A percentile compares a stretch with the other conserved stretches of the same genome.
Evolutionary conservation across 2,888 invertebrate genomes (phyloP).

Genomic region (Morpho helenor): DNA sequence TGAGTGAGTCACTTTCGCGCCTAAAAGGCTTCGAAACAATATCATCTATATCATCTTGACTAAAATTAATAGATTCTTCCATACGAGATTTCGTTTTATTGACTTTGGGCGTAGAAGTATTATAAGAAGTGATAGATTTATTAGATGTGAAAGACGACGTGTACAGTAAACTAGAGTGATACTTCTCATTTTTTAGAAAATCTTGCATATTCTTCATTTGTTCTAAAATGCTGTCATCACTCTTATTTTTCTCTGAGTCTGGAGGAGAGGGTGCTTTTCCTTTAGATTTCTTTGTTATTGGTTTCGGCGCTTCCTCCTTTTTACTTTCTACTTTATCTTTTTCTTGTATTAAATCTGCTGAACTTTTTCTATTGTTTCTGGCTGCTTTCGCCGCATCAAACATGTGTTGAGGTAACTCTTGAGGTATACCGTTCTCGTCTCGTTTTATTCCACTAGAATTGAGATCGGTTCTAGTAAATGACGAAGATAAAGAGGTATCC

Average conservation of each 20-base stretch:
- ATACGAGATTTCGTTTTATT: conserved; percentile 55
- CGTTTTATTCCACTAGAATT: conserved; percentile 80
- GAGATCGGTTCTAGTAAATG: conserved; percentile 66
- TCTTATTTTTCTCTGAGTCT: conserved; percentile 69
- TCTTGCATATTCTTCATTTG: conserved; percentile 61
- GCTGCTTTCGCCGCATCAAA: conserved; percentile 86
- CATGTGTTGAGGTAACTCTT: conserved; percentile 85
- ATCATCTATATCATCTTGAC: conserved; percentile 75
- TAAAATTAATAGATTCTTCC: conserved; percentile 68
- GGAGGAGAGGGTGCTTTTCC: conserved; percentile 88
- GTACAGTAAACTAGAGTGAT: conserved; percentile 59
- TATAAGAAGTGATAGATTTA: conserved; percentile 42
- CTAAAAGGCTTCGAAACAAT: conserved; percentile 72
- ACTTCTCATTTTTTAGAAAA: conserved; percentile 64
- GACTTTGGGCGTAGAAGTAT: conserved; percentile 73
- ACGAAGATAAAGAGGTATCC: conserved; percentile 44
- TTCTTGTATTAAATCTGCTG: conserved; percentile 51
- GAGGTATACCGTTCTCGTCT: conserved; percentile 81
- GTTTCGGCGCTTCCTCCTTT: conserved; percentile 57
- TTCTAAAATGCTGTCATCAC: conserved; percentile 69
- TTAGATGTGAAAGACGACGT: conserved; percentile 43
- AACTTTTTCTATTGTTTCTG: conserved; percentile 81
- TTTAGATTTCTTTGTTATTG: conserved; percentile 81
- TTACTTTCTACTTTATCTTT: conserved; percentile 51
- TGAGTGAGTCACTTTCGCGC: conserved; percentile 69